Evolutionary conservation across 2,888 invertebrate species (phyloP).

Genomic region (Ichneumoninae sp.): DNA sequence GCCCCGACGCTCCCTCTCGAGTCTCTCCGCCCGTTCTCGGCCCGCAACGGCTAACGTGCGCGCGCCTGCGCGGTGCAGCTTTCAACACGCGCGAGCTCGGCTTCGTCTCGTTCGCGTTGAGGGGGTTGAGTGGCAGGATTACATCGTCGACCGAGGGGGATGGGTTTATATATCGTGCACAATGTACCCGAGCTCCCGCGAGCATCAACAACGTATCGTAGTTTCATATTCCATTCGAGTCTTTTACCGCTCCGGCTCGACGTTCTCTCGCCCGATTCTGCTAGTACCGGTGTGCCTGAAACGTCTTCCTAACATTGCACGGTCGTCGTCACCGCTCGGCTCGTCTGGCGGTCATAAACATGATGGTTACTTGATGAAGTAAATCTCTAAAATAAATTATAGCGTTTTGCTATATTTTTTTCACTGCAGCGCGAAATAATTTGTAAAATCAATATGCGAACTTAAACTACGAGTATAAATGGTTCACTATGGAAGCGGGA

Average conservation of each 20-base stretch:
- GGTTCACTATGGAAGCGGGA: too few species aligned
- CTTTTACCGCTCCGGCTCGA: conserved; percentile 45
- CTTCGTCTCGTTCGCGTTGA: conserved; percentile 43
- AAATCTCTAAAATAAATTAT: too few species aligned
- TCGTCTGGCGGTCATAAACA: not conserved
- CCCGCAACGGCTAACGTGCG: conserved; percentile 43
- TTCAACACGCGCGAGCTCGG: conserved; percentile 61
- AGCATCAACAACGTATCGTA: conserved; percentile 73
- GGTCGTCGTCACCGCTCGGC: not conserved
- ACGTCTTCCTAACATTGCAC: not conserved
- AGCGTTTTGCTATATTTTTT: too few species aligned
- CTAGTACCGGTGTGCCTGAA: not conserved
- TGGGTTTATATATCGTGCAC: conserved; percentile 60
- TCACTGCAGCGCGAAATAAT: too few species aligned
- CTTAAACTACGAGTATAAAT: too few species aligned
- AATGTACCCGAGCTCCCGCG: conserved; percentile 62
- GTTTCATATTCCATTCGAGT: conserved; percentile 75
- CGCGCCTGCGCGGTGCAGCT: conserved; percentile 59
- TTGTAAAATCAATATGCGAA: too few species aligned
- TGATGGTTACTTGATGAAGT: too few species aligned
- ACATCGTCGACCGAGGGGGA: conserved; percentile 67
- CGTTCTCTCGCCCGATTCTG: conserved; percentile 21
- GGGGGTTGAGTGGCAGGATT: conserved; percentile 73
- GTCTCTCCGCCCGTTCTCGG: conserved; percentile 70
- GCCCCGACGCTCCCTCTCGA: conserved; percentile 78